Base-by-base conservation (phyloP, 1,140 invertebrate species). In the Copidosoma floridanum region DNA sequence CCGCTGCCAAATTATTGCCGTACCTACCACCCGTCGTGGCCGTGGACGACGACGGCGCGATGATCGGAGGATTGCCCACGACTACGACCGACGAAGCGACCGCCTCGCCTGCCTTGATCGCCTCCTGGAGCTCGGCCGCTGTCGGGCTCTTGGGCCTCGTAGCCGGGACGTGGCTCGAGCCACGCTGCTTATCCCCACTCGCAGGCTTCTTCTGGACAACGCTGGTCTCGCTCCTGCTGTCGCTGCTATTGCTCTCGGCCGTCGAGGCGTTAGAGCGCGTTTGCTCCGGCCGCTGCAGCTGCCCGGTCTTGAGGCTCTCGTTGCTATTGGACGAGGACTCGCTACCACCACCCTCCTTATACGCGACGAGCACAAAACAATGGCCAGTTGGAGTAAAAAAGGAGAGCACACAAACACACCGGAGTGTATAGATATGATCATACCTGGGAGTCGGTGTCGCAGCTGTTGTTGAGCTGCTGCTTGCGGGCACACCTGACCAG, bases 381-480 rank as follows among this genome's bases (percentile, higher is more conserved):
- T 32, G 6, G 12, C 29, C 6, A 0, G 29, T 32, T 32, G 29
- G 0, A 32, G 12, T 32, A 6, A 12, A 35, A 35, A 32, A 32
- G 6, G 29, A 32, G 12, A 32, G 0, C n/a, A n/a, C n/a, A n/a
- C n/a, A n/a, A n/a, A n/a, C n/a, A n/a, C n/a, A n/a, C n/a, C n/a
- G n/a, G n/a, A n/a, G n/a, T n/a, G n/a, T n/a, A n/a, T n/a, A n/a
- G n/a, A n/a, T n/a, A 71, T 63, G 63, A 68, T 65, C 78, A 71
- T 66, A 86, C 86, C 71, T 89, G 88, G 18, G 87, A 88, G 70
- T 89, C 87, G 1, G 84, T 86, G 54, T 88, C 86, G 21, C 75
- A 78, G 21, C 75, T 77, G 41, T 73, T 78, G 52, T 72, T 77
- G 65, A 67, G 78, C 41, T 73, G 32, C 56, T 74, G 71, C 54